These are phyloP conservation scores for Agonopterix heracliana DNA, from an alignment of 2,888 invertebrate species.

Conservation along the genomic window DNA sequence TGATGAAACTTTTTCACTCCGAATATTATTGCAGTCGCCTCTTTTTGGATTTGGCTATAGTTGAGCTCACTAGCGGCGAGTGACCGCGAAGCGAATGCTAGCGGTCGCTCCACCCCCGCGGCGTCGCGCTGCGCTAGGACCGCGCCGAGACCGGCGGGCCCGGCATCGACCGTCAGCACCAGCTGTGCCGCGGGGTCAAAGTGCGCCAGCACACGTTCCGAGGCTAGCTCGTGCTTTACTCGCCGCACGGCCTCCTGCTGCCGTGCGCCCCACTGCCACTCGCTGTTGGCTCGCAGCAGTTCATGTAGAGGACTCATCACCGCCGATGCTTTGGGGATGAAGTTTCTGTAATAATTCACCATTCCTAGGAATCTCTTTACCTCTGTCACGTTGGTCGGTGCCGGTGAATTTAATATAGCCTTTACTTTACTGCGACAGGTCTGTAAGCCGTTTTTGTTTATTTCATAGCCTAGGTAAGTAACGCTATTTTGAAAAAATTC, in stretches of 20 bases:
- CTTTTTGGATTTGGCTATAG: slow-evolving; percentile 12
- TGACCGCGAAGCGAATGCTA: slow-evolving; percentile 9
- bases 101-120: slow-evolving; percentile 3
- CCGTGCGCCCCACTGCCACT: slow-evolving; percentile 9
- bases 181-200: too few species aligned
- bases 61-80: background rate
- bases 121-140: slow-evolving; percentile 8
- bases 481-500: slow-evolving; percentile 13
- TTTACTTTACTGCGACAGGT: slow-evolving; percentile 17
- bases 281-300: slow-evolving; percentile 5
- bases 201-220: too few species aligned
- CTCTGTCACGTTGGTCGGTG: slow-evolving; percentile 14
- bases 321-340: slow-evolving; percentile 19
- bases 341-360: slow-evolving; percentile 24
- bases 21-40: slow-evolving; percentile 9
- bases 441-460: slow-evolving; percentile 14
- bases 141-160: slow-evolving; percentile 13
- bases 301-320: slow-evolving; percentile 17
- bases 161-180: slow-evolving; percentile 11
- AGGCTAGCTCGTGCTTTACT: slow-evolving; percentile 8
- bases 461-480: slow-evolving; percentile 18
- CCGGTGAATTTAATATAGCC: slow-evolving; percentile 18
- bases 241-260: slow-evolving; percentile 4
- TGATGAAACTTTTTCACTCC: too few species aligned
- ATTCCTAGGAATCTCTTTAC: slow-evolving; percentile 23